These are phyloP conservation scores for Plutomurus gul DNA, from an alignment of 1,140 invertebrate species.

Conservation along the genomic window DNA sequence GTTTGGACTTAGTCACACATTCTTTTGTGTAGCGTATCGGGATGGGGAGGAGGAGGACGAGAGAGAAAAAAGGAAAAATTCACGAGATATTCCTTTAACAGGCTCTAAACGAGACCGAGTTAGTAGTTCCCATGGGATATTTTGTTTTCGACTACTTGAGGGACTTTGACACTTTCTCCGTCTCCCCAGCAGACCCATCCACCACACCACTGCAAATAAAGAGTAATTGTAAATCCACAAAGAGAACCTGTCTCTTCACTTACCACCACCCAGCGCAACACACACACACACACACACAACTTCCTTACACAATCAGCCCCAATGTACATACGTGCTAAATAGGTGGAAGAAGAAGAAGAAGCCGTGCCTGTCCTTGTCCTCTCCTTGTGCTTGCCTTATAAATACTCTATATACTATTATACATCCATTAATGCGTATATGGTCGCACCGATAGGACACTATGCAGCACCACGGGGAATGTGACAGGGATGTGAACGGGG, in stretches of 20 bases:
- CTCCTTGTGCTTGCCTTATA: too few species aligned
- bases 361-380: too few species aligned
- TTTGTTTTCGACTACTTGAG: slow-evolving; percentile 46
- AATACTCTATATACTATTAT: too few species aligned
- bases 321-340: too few species aligned
- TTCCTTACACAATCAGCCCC: not conserved
- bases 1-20: slow-evolving; percentile 37
- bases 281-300: not conserved
- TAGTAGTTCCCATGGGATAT: slow-evolving; percentile 50
- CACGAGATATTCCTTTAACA: slow-evolving; percentile 49
- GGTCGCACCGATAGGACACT: too few species aligned
- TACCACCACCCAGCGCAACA: not conserved
- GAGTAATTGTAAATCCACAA: slow-evolving; percentile 53
- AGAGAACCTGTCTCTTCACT: slow-evolving; percentile 4
- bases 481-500: too few species aligned
- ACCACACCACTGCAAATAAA: slow-evolving; percentile 41
- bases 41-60: not conserved
- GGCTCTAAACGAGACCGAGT: slow-evolving; percentile 49
- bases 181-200: not conserved
- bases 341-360: too few species aligned
- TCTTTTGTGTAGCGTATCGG: slow-evolving; percentile 14
- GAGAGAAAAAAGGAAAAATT: slow-evolving; percentile 27
- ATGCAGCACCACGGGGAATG: too few species aligned
- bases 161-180: slow-evolving; percentile 43
- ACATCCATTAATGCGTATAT: too few species aligned